These are phyloP conservation scores for Brachypalpus laphriformis DNA, from an alignment of 2,888 invertebrate genomes.

Conservation along the genomic window DNA sequence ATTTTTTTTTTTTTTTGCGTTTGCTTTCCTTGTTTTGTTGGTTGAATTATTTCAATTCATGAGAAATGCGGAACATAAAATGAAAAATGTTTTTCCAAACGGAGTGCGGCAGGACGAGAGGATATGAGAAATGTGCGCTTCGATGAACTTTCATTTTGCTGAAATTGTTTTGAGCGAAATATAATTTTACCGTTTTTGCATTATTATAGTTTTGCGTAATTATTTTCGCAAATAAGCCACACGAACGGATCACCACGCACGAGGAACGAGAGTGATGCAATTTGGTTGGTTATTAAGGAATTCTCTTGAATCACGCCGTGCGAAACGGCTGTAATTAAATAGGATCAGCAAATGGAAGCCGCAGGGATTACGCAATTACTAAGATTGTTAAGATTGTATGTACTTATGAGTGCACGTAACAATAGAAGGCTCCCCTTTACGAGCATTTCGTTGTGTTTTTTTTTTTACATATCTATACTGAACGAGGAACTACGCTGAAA, in stretches of 20 bases:
- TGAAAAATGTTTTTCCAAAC: conserved; percentile 42
- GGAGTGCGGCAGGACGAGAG: neutral
- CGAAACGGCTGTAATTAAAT: conserved; percentile 18
- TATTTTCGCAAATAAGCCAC: conserved; percentile 11
- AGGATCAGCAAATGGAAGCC: no score
- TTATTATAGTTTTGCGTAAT: conserved; percentile 59
- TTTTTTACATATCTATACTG: no score
- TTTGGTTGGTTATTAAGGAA: neutral
- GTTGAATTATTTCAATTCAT: conserved; percentile 59
- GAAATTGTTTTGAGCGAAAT: conserved; percentile 65
- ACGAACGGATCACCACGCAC: conserved; percentile 1
- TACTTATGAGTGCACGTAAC: neutral
- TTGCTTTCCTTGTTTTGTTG: conserved; percentile 31
- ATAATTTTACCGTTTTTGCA: conserved; percentile 57
- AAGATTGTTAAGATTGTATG: neutral
- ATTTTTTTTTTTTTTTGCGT: conserved; percentile 11
- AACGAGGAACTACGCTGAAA: no score
- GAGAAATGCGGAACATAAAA: conserved; percentile 33
- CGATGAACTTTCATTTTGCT: conserved; percentile 67
- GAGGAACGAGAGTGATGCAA: neutral
- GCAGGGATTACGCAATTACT: neutral
- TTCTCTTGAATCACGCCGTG: neutral
- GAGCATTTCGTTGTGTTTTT: no score
- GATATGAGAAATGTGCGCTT: conserved; percentile 61
- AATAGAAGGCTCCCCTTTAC: no score